Evolutionary conservation across 2,888 invertebrate genomes (phyloP), one percentile per base, ranked within the genome.

Genomic region (Standfussiana lucernea): DNA sequence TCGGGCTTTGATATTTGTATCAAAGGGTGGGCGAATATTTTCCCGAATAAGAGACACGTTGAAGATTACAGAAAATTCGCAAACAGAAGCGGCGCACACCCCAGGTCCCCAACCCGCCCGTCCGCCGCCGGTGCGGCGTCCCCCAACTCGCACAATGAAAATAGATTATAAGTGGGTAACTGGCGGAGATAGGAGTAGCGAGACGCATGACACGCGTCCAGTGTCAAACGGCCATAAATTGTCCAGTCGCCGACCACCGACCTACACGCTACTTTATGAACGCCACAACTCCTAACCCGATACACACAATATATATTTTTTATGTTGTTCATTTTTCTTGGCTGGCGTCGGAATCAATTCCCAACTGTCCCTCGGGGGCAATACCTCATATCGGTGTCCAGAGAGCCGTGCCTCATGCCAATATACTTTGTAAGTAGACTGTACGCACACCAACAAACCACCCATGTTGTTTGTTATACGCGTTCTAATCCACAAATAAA

Each of bases 351-450:
- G 89, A 93, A 92, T 93, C 92, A 93, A 93, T 93, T 93, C 89
- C 88, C 89, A 77, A 72, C 72, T 61, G 81, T 89, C 92, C 91
- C 92, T 73, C 62, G 88, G 87, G 91, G 80, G 88, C 90, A 84
- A 91, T 93, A 89, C 84, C 89, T 93, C 93, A 93, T 91, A 91
- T 89, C 87, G 87, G 85, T 88, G 90, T 89, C 90, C 88, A 88
- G 88, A 88, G 90, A 88, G 77, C 76, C 75, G 71, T 82, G 73
- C 75, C 82, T 86, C 88, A 82, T 82, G 81, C 85, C 86, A 83
- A 87, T 88, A 90, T 76, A 82, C 70, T 79, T 72, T 85, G 84
- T 84, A 82, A 80, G 82, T 84, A 83, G 79, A 83, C 79, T 47
- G 75, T 59, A 37, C 69, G 70, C 85, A 74, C 74, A 76, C 77